Conservation (phyloP, 2,113 vertebrate genomes). For the Donacobius atricapilla region DNA sequence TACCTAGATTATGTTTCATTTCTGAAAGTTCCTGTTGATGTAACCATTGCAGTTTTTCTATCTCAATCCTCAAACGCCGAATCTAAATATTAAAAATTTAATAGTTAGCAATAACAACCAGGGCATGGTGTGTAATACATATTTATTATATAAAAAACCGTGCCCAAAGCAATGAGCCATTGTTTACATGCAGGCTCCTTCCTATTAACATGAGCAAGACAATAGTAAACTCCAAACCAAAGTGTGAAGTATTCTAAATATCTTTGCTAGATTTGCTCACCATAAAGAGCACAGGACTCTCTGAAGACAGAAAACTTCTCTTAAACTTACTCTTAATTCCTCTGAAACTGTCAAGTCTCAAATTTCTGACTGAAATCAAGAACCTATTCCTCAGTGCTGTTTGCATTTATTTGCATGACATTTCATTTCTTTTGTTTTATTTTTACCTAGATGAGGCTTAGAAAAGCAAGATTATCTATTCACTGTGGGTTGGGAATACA, state of each 20-base stretch:
- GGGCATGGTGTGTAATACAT: neutral
- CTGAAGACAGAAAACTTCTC: neutral
- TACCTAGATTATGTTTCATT: conserved; percentile 98
- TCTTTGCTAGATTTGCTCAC: neutral
- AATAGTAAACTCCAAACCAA: neutral
- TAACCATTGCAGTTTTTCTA: conserved; percentile 96
- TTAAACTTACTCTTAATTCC: neutral
- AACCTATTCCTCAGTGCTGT: neutral
- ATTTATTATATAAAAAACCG: neutral
- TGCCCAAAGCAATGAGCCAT: neutral
- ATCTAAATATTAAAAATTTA: conserved; percentile 75
- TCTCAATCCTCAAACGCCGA: conserved; percentile 93
- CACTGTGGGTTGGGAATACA: neutral
- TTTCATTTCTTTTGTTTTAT: neutral
- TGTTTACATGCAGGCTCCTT: neutral
- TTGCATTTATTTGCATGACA: neutral
- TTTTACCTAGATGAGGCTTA: neutral
- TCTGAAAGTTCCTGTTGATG: conserved; percentile 96
- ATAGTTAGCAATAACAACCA: neutral
- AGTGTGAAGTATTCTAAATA: neutral
- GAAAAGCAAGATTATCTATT: neutral
- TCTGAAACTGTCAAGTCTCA: neutral
- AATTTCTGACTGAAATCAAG: neutral
- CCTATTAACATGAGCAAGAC: neutral
- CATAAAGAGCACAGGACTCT: neutral